Evolutionary conservation across 2,888 invertebrate genomes (phyloP), one percentile per base, ranked within the genome.

Genomic region (Xanthorhoe designata): DNA sequence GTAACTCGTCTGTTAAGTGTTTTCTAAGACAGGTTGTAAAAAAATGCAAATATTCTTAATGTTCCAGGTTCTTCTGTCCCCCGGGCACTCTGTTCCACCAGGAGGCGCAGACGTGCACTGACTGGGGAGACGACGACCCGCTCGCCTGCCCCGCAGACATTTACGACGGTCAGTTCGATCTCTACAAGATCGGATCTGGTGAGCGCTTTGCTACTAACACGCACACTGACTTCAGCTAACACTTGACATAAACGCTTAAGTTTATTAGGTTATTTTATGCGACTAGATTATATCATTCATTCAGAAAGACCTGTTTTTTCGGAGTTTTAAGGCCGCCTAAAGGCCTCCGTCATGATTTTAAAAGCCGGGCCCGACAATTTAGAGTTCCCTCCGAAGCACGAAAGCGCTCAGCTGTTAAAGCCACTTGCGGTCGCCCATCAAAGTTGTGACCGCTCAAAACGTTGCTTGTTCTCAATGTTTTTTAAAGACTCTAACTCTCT

Each of bases 41-140:
- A 10, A 53, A n/a, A 18, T 50, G 18, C 29, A 29, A 13, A 3
- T 24, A 19, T 4, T 7, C 29, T 50, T 35, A 9, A n/a, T 18
- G 45, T 58, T 66, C 54, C 62, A 67, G 67, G 81, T 98, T 98
- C 93, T 95, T 97, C 84, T 98, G 98, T 83, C 98, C 98, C 45
- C 98, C 98, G 77, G 97, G 97, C 75, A 98, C 98, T 1, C 96
- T 97, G 73, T 98, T 98, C 91, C 98, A 98, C 89, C 98, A 98
- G 86, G 97, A 98, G 85, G 97, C 97, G 65, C 97, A 98, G 90
- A 98, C 98, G 24, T 98, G 98, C 86, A 98, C 98, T 54, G 97
- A 98, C 80, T 97, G 97, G 96, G 97, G 97, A 71, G 98, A 98
- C 85, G 92, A 93, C 64, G 92, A 93, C 77, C 87, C 89, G 0